Evolutionary conservation across 2,113 vertebrate genomes (phyloP).

Genomic region (Protobothrops flavoviridis): DNA sequence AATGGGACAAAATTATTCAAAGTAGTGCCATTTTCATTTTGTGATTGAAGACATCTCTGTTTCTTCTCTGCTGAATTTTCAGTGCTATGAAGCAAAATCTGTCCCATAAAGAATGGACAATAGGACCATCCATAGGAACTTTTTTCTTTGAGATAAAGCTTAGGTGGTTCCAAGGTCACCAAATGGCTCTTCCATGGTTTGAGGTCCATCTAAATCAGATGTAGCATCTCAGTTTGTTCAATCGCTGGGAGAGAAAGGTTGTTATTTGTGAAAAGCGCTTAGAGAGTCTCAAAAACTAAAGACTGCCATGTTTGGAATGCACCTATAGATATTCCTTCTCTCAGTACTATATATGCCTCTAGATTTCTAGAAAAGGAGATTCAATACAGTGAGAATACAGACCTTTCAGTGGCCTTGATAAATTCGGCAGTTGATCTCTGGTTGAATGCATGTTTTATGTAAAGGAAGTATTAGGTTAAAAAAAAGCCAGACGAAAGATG

Average conservation of each 20-base stretch:
- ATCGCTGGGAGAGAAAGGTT: background rate
- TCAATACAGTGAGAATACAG: background rate
- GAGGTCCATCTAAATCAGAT: background rate
- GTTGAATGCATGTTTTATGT: background rate
- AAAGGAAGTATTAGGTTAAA: background rate
- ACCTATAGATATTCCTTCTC: background rate
- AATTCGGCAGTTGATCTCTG: background rate
- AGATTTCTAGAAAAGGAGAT: background rate
- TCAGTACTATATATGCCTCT: background rate
- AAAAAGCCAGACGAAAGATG: background rate
- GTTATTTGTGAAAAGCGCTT: background rate
- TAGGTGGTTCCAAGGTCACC: background rate
- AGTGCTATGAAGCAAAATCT: background rate
- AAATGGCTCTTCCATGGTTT: background rate
- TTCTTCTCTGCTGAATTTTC: background rate
- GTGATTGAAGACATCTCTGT: no score
- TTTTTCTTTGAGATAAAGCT: background rate
- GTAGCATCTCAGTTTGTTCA: background rate
- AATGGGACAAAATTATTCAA: slow-evolving; percentile 17
- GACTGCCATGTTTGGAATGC: background rate
- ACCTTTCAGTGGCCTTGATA: background rate
- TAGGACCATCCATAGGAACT: background rate
- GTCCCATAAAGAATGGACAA: background rate
- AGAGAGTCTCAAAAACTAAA: background rate
- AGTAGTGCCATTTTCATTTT: background rate